Base-by-base conservation (phyloP, 2,113 vertebrate genomes). In the Marmota flaviventris region DNA sequence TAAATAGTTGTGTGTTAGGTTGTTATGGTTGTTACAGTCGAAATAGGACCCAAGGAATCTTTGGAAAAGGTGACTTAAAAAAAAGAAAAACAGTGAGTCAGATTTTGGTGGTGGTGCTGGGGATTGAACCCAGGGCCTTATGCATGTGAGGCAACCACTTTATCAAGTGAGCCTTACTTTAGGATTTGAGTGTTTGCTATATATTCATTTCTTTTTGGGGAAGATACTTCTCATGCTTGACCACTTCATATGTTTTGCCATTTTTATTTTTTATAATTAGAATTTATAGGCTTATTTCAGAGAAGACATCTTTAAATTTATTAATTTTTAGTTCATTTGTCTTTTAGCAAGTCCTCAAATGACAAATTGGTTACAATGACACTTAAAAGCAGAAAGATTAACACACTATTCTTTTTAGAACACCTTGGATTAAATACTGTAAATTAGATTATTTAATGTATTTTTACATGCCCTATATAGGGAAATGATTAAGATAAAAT, bases 401-500 rank as follows among this genome's bases (percentile, higher is more conserved):
- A 48, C 37, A 58, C 67, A 75, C 86, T 83, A 58, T 93, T 86
- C 51, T 88, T 88, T 10, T 88, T 76, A 89, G 85, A 77, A 86
- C 8, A 83, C 63, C 37, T 87, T 81, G 48, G 69, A 85, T 18
- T 85, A 45, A 89, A 89, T 67, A 65, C 58, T 89, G 8, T 75
- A 92, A 88, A 42, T 70, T 93, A 75, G 39, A 91, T 93, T 93
- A 76, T 75, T 53, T 96, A 91, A 75, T 94, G 11, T 34, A 67
- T 79, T 73, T 95, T 95, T 93, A 51, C 63, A 29, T 94, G 32
- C 12, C 34, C 4, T n/a, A 63, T 93, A 12, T 96, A 61, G 45
- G 77, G 51, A 94, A 92, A 70, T 95, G 56, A 87, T 90, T 90
- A 89, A 97, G 53, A 75, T 84, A 73, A 92, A 85, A 95, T 39